Percentiles rank a stretch among this genome's conserved stretches.
Evolutionary conservation across 2,888 invertebrate species (phyloP).

Genomic region (Yponomeuta malinellus): DNA sequence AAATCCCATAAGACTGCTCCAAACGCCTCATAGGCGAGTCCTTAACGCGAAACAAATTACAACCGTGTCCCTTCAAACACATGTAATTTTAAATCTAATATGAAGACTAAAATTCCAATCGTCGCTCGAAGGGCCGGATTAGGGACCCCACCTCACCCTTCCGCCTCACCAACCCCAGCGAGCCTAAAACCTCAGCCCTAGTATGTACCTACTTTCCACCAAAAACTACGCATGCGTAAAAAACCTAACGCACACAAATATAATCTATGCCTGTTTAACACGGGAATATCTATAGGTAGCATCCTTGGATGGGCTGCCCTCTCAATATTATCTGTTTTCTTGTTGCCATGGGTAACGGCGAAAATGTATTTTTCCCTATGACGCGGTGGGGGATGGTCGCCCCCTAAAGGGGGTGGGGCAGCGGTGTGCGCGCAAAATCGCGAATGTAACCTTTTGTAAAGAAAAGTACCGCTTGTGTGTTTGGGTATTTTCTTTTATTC

Average conservation of each 20-base stretch:
- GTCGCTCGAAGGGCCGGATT: constrained; percentile 70
- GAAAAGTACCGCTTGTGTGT: background rate
- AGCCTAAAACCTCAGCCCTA: constrained; percentile 61
- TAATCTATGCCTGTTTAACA: constrained; percentile 52
- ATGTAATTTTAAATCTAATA: constrained; percentile 75
- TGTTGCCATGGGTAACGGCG: constrained; percentile 60
- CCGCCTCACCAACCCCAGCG: constrained; percentile 35
- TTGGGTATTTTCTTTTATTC: constrained; percentile 1
- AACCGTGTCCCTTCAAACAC: constrained; percentile 55
- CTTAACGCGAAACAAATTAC: constrained; percentile 41
- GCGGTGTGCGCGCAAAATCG: constrained; percentile 34
- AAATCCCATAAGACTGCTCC: constrained; percentile 37
- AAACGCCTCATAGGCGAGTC: constrained; percentile 41
- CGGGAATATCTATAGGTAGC: constrained; percentile 36
- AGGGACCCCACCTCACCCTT: constrained; percentile 44
- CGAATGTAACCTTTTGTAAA: constrained; percentile 28
- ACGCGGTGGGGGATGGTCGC: constrained; percentile 24
- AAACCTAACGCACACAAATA: constrained; percentile 54
- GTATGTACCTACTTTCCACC: constrained; percentile 53
- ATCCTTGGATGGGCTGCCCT: constrained; percentile 40
- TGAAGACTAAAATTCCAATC: constrained; percentile 75
- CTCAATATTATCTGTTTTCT: constrained; percentile 57
- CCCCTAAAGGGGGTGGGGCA: constrained; percentile 24
- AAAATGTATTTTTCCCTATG: constrained; percentile 56
- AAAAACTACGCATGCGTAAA: constrained; percentile 72